These are phyloP conservation scores for Micronycteris hirsuta DNA, from an alignment of 2,113 vertebrate genomes.

Conservation along the genomic window DNA sequence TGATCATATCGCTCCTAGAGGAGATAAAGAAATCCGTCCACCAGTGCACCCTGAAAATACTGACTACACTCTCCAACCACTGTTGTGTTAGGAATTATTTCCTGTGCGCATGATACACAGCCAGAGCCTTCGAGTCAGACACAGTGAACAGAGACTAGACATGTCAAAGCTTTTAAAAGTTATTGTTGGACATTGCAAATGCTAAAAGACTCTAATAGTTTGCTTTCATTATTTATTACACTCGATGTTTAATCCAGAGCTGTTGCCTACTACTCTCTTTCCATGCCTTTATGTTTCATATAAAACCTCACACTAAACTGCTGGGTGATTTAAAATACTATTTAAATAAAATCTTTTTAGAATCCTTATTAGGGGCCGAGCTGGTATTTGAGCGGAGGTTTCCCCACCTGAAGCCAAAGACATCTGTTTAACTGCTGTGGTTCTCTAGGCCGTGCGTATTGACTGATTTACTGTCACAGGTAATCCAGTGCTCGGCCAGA, in stretches of 20 bases:
- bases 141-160: background rate
- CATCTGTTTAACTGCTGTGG: constrained; percentile 30
- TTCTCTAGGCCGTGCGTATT: constrained; percentile 10
- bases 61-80: background rate
- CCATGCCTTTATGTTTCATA: background rate
- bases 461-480: constrained; percentile 65
- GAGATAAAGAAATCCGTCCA: constrained; percentile 37
- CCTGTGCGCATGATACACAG: background rate
- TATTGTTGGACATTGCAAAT: background rate
- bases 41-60: constrained; percentile 29
- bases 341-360: constrained; percentile 27
- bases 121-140: background rate
- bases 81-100: constrained; percentile 41
- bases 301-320: constrained; percentile 29
- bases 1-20: constrained; percentile 36
- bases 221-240: background rate
- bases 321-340: constrained; percentile 27
- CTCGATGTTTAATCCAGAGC: constrained; percentile 3
- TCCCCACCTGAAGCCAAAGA: constrained; percentile 46
- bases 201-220: background rate
- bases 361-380: background rate
- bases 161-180: background rate
- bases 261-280: background rate
- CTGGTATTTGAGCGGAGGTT: constrained; percentile 2
- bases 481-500: constrained; percentile 43